Evolutionary conservation across 2,888 invertebrate species (phyloP), one percentile per base, ranked within the genome.

Genomic region (Trachelus stipa): DNA sequence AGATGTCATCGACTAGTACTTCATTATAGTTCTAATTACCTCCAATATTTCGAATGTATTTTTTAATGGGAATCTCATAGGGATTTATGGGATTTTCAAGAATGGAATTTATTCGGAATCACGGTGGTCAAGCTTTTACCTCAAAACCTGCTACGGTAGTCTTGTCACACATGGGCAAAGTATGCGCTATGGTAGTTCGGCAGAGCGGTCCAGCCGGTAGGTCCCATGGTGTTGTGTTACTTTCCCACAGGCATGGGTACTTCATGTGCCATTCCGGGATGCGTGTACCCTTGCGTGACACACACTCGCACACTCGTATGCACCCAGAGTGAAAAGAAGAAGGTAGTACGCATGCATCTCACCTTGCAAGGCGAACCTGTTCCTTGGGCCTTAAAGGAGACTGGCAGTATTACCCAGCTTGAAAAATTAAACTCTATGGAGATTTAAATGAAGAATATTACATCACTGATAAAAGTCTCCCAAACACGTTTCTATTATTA

Each of bases 341-440:
- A 79, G 76, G 78, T 80, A 77, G 80, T 80, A 82, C 79, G 83
- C 76, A 84, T 82, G 83, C 85, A 85, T 89, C 88, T 89, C 88
- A 89, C 89, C 88, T 89, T 89, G 90, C 88, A 88, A 90, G 89
- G 88, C 86, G 86, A 88, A 88, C 89, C 88, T 88, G 88, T 87
- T 87, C 84, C 12, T 84, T 81, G 76, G 69, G 81, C 75, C 78
- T 82, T 81, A 82, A 83, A 83, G 83, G 81, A 82, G 76, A 83
- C 82, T 84, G 85, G 82, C 81, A 80, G 75, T 82, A 82, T 83
- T 86, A 84, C 83, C 73, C 76, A 76, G 71, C 80, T 82, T 56
- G 56, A 56, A 56, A 56, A 56, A 56, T 56, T 56, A 23, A 56
- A 56, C 56, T 23, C 23, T 56, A 56, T 56, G 56, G 56, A 23